Percentiles rank a stretch among this genome's conserved stretches.
Conservation (phyloP, 2,888 invertebrate species). For the Drosophila atroscutellata region DNA sequence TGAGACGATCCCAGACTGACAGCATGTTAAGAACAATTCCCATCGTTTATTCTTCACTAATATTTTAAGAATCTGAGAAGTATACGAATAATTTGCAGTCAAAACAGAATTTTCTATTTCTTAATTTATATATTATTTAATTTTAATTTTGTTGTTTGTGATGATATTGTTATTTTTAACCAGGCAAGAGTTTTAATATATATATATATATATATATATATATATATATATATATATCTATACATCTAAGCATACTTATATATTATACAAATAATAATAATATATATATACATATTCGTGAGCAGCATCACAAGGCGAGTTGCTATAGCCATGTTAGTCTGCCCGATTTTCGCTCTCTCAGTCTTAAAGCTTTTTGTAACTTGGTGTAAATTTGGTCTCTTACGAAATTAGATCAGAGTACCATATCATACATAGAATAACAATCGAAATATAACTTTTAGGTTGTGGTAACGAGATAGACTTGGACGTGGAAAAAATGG, state of each 20-base stretch:
- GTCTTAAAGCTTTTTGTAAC: not conserved
- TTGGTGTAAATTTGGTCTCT: not conserved
- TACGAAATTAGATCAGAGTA: not conserved
- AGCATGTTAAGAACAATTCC: not conserved
- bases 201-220: not conserved
- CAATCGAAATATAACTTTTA: not conserved
- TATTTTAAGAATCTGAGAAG: not conserved
- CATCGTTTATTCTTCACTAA: not conserved
- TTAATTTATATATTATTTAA: not conserved
- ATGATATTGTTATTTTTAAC: not conserved
- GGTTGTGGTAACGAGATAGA: not conserved
- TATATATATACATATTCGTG: not conserved
- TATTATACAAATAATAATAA: not conserved
- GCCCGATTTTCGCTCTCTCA: not conserved
- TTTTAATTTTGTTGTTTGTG: not conserved
- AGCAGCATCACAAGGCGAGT: not conserved
- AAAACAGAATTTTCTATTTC: not conserved
- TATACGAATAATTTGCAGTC: too few species aligned
- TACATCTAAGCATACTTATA: not conserved
- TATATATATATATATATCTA: not conserved
- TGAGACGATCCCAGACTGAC: not conserved
- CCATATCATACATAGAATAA: not conserved
- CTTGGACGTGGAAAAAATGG: accelerated
- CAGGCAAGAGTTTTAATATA: not conserved
- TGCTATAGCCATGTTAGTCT: not conserved